A percentile compares a stretch with the other conserved stretches of the same genome.
Evolutionary conservation across 1,140 invertebrate species (phyloP).

Genomic region (Musca domestica): DNA sequence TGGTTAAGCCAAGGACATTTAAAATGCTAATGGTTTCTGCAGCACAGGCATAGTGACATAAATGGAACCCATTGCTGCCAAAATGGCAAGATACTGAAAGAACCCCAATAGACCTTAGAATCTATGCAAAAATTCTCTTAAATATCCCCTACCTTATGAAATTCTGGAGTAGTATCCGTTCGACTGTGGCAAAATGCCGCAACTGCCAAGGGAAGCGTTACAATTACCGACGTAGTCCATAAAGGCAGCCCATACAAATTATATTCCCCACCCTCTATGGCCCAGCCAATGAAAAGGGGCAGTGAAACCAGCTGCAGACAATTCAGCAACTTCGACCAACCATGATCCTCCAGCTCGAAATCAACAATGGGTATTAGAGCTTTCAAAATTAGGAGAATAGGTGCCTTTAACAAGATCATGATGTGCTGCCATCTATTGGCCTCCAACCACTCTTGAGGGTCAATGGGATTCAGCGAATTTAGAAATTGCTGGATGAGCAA

Average conservation of each 20-base stretch:
- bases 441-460: constrained; percentile 1
- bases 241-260: not conserved
- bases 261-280: not conserved
- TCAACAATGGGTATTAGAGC: constrained; percentile 25
- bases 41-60: constrained; percentile 22
- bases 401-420: not conserved
- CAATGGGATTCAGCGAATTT: constrained; percentile 46
- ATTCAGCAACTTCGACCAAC: constrained; percentile 32
- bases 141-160: constrained; percentile 18
- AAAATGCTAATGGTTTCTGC: constrained; percentile 25
- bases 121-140: not conserved
- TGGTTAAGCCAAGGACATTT: constrained; percentile 17
- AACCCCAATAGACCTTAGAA: not conserved
- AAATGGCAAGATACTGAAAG: constrained; percentile 23
- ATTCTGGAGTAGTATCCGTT: constrained; percentile 24
- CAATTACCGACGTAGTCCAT: not conserved
- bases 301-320: constrained; percentile 18
- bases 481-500: constrained; percentile 55
- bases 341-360: constrained; percentile 17
- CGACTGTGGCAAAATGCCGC: constrained; percentile 12
- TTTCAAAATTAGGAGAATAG: constrained; percentile 2
- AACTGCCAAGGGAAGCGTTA: constrained; percentile 7
- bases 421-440: not conserved
- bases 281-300: constrained; percentile 14
- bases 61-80: constrained; percentile 19